These are phyloP conservation scores for Triplophysa dalaica DNA, from an alignment of 2,113 vertebrate genomes.

Conservation along the genomic window DNA sequence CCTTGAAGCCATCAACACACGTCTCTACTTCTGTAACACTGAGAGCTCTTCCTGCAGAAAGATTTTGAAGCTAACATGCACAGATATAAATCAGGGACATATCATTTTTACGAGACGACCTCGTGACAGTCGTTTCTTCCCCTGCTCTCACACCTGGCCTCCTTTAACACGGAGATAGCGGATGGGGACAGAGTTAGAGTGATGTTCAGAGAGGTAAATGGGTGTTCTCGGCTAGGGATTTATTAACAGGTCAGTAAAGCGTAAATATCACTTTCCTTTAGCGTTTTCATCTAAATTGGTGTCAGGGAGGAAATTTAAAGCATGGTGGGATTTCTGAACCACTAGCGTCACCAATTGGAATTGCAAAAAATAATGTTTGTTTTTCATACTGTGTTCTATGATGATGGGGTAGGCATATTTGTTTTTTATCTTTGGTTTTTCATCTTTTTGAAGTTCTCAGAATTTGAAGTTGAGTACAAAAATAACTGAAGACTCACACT, in stretches of 20 bases:
- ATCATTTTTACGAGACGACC: slow-evolving; percentile 62
- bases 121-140: slow-evolving; percentile 51
- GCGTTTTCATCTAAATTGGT: background rate
- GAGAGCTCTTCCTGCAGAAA: slow-evolving; percentile 8
- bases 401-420: too few relatives aligned
- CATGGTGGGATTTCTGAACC: too few relatives aligned
- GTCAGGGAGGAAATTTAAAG: background rate
- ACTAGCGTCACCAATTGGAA: too few relatives aligned
- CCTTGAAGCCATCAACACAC: slow-evolving; percentile 9
- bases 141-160: slow-evolving; percentile 41
- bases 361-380: too few relatives aligned
- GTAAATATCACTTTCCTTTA: background rate
- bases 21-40: background rate
- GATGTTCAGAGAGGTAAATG: slow-evolving; percentile 53
- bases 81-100: slow-evolving; percentile 46
- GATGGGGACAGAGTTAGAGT: slow-evolving; percentile 10
- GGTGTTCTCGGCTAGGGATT: slow-evolving; percentile 44
- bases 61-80: slow-evolving; percentile 8
- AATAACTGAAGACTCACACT: too few relatives aligned
- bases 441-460: too few relatives aligned
- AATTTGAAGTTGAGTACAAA: too few relatives aligned
- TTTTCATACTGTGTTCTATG: too few relatives aligned
- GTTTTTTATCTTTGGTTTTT: too few relatives aligned
- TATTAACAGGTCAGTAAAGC: slow-evolving; percentile 9
- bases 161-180: slow-evolving; percentile 12